A percentile compares a stretch with the other conserved stretches of the same genome.
These are phyloP conservation scores for Naja naja DNA, from an alignment of 2,113 vertebrate species.

Conservation along the genomic window DNA sequence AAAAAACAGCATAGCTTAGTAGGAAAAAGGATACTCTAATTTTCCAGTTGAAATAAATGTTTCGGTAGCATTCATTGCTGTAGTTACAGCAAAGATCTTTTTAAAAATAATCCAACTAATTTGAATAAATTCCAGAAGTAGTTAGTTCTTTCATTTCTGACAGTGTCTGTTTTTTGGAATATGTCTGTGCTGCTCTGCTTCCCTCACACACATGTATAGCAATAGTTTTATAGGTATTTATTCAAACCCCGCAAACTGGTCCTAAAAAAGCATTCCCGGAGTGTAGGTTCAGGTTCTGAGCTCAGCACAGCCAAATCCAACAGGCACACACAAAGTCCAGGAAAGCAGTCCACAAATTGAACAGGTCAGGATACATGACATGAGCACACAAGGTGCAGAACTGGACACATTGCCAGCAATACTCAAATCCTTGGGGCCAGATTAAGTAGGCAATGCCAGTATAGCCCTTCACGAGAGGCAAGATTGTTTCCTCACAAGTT, in stretches of 20 bases:
- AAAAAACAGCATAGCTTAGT: not conserved
- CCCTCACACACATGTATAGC: not conserved
- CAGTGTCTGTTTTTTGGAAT: not conserved
- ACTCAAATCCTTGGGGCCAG: not conserved
- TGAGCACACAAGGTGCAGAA: not conserved
- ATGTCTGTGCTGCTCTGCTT: not conserved
- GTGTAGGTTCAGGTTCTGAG: not conserved
- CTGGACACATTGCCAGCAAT: not conserved
- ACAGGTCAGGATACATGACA: not conserved
- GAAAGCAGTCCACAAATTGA: not conserved
- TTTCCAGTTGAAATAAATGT: not conserved
- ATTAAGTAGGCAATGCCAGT: not conserved
- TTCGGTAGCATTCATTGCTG: not conserved
- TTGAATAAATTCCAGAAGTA: not conserved
- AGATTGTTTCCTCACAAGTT: not conserved
- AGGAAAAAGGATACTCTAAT: not conserved
- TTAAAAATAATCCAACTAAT: not conserved
- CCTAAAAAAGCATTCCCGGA: not conserved
- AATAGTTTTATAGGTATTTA: not conserved
- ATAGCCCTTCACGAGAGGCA: not conserved
- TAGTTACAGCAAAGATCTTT: not conserved
- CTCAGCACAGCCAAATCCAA: not conserved
- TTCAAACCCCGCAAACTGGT: not conserved
- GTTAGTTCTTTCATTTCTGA: not conserved
- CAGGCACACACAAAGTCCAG: not conserved